Evolutionary conservation across 2,888 invertebrate species (phyloP), one percentile per base, ranked within the genome.

Genomic region (Caenorhabditis sp.): DNA sequence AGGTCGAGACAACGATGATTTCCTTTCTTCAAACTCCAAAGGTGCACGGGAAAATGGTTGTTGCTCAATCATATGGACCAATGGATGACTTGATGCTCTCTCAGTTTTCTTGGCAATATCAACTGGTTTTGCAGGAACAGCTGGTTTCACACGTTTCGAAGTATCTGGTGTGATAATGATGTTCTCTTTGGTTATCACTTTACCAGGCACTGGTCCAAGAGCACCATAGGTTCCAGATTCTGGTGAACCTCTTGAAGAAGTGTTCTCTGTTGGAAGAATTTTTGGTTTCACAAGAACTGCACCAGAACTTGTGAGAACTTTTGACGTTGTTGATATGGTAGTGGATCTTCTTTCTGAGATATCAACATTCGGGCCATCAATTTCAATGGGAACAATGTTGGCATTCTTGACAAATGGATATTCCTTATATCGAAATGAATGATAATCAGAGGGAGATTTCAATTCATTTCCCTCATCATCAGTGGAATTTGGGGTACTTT

Each of bases 131-230:
- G 64, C 43, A 38, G 70, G 67, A 50, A 63, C 57, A 14, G 36
- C 54, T 66, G 86, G 85, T 63, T 87, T 87, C 5, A 85, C 84
- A 8, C 84, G 83, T 25, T 76, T 80, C 31, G 83, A 72, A 0
- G 84, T 85, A 27, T 81, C 79, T 0, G 85, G 81, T 4, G 86
- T 85, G 8, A 87, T 77, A 14, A 87, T 72, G 38, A 87, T 71
- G 59, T 80, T 82, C 8, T 85, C 82, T 61, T 77, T 80, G 12
- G 77, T 75, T n/a, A 87, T 73, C 12, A 87, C 83, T 49, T 80
- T 81, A 1, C 87, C 87, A 1, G 85, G 84, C 1, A 86, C 38
- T 1, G 86, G 87, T 12, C 85, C 81, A 4, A 70, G 60, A 2
- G 82, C 81, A 12, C 84, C 83, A 56, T 83, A 79, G 7, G 82